Percentiles rank a stretch among this genome's conserved stretches.
These are phyloP conservation scores for Halcyon badia DNA, from an alignment of 2,797 vertebrate genomes.

Conservation along the genomic window DNA sequence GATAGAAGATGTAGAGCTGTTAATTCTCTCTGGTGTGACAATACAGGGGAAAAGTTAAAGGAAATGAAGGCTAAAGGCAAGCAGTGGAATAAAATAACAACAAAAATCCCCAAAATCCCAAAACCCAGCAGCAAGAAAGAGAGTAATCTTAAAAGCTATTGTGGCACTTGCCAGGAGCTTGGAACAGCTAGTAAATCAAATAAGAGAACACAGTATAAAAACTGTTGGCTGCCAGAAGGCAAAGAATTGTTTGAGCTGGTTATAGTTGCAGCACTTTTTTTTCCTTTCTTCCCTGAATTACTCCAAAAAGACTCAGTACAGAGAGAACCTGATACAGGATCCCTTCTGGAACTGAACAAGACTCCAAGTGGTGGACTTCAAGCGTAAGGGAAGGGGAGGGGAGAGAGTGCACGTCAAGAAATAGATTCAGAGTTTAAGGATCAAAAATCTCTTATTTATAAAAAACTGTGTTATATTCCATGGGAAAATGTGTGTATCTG, in stretches of 20 bases:
- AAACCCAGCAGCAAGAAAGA: background rate
- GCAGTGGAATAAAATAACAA: background rate
- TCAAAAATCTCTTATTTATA: background rate
- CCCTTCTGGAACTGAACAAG: background rate
- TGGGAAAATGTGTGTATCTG: background rate
- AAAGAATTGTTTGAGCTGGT: conserved; percentile 14
- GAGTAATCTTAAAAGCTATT: background rate
- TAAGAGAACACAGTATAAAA: background rate
- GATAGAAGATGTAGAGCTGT: background rate
- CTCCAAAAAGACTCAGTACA: background rate
- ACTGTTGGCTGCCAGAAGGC: background rate
- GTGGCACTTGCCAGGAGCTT: background rate
- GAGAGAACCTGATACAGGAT: background rate
- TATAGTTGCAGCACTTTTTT: background rate
- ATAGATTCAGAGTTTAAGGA: background rate
- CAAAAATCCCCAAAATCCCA: background rate
- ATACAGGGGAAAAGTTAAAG: background rate
- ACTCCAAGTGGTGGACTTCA: background rate
- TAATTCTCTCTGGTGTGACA: background rate
- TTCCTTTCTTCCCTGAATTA: background rate
- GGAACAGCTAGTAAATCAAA: conserved; percentile 23
- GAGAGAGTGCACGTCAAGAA: background rate
- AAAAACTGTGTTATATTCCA: background rate
- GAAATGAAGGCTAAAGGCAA: background rate
- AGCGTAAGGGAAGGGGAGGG: background rate